Evolutionary conservation across 1,140 invertebrate genomes (phyloP).

Genomic region (Drosophila pallidifrons): DNA sequence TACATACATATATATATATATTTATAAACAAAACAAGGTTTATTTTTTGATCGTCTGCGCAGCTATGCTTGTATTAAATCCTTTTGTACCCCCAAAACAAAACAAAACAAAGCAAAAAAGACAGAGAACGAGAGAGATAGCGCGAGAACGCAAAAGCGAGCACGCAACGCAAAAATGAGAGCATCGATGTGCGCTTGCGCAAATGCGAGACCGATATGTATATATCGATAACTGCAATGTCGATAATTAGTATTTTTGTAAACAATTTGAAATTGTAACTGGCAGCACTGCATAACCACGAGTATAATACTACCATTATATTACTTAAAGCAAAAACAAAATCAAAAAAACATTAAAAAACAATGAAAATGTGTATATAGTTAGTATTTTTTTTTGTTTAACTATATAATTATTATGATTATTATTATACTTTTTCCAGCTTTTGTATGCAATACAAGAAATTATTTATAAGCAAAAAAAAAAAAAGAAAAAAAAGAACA

Average conservation of each 20-base stretch:
- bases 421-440: constrained; percentile 17
- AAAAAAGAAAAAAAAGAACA: constrained; percentile 32
- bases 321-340: background rate
- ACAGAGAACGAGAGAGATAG: constrained; percentile 1
- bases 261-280: constrained; percentile 63
- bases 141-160: background rate
- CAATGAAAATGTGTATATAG: constrained; percentile 26
- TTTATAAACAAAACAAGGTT: constrained; percentile 2
- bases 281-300: background rate
- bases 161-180: background rate
- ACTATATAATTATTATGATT: background rate
- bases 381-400: constrained; percentile 57
- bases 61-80: constrained; percentile 22
- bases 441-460: constrained; percentile 50
- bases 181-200: background rate
- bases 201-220: constrained; percentile 6
- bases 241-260: constrained; percentile 56
- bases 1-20: constrained; percentile 11
- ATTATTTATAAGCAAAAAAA: constrained; percentile 44
- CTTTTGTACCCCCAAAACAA: background rate
- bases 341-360: background rate
- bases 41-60: constrained; percentile 27
- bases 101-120: background rate
- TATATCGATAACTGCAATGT: constrained; percentile 28
- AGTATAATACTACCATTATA: constrained; percentile 7